A percentile compares a stretch with the other conserved stretches of the same genome.
These are phyloP conservation scores for Reinhardtius hippoglossoides DNA, from an alignment of 2,113 vertebrate genomes.

Conservation along the genomic window DNA sequence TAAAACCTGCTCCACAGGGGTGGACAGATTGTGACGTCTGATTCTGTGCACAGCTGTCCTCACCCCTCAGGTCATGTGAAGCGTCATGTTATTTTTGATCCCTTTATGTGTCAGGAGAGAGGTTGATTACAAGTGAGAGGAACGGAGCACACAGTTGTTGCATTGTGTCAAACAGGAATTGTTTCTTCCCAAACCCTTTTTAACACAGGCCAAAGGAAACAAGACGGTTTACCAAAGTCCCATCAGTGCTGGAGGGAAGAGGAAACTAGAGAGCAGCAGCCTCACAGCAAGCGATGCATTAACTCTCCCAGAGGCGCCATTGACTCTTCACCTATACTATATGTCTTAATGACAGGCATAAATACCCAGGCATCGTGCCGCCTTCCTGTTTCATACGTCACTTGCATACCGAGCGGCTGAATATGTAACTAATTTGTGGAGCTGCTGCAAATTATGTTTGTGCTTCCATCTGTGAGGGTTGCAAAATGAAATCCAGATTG, in stretches of 20 bases:
- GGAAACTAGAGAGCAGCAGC: constrained; percentile 34
- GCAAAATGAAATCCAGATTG: constrained; percentile 66
- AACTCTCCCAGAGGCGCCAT: constrained; percentile 49
- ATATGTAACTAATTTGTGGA: constrained; percentile 34
- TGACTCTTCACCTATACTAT: constrained; percentile 30
- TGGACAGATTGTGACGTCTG: constrained; percentile 2
- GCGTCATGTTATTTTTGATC: constrained; percentile 14
- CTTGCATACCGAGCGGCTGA: constrained; percentile 26
- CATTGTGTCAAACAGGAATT: constrained; percentile 17
- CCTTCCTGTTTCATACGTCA: constrained; percentile 35
- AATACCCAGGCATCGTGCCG: constrained; percentile 25
- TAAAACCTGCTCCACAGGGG: neutral
- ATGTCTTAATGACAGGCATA: constrained; percentile 25
- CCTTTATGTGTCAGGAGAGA: constrained; percentile 15
- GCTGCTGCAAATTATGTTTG: constrained; percentile 32
- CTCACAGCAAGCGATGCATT: neutral
- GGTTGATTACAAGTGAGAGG: constrained; percentile 25
- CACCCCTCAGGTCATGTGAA: constrained; percentile 26
- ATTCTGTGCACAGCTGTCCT: constrained; percentile 45
- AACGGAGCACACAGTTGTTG: constrained; percentile 10
- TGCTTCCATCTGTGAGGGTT: constrained; percentile 21
- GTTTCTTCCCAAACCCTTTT: constrained; percentile 5
- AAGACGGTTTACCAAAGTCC: constrained; percentile 2
- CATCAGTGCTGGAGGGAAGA: constrained; percentile 25
- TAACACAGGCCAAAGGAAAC: constrained; percentile 36